Evolutionary conservation across 2,888 invertebrate genomes (phyloP), one percentile per base, ranked within the genome.

Genomic region (Drosophila paracracens): DNA sequence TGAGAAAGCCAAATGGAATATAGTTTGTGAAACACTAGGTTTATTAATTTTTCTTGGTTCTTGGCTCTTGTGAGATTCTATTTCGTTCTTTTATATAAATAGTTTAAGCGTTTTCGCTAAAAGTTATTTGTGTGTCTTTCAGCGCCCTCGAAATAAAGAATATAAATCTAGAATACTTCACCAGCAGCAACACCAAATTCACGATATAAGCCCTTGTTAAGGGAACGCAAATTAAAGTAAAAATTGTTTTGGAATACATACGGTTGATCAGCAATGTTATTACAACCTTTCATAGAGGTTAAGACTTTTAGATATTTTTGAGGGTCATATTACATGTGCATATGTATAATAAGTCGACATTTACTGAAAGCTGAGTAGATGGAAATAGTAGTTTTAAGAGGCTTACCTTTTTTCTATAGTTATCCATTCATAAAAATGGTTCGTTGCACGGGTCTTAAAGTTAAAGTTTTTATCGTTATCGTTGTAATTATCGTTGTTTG

Each of bases 371-470:
- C 10, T 50, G 27, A 18, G 21, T 11, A 5, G 25, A 27, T 27
- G 25, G 16, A 18, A 7, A 2, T 5, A 6, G 10, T 25, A 36
- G 35, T 35, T 18, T 25, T 3, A 11, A 6, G 0, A 31, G 29
- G 82, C 92, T 79, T 76, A 92, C 92, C 92, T 92, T 92, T 75
- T 92, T 92, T 74, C 92, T 91, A 81, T 92, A 92, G 91, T 92
- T 92, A 83, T 92, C 92, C 92, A 92, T 92, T 91, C 83, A 88
- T 88, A 85, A 71, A 86, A 63, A 51, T 71, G 76, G 61, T 78
- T 73, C 59, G 59, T 76, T 79, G 74, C 51, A 54, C 50, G 51
- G 70, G 64, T 63, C 25, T 40, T 29, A 65, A 58, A 60, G 48
- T 54, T 58, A 33, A 62, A 62, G 29, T 56, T 38, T 18, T 64